Evolutionary conservation across 2,113 vertebrate species (phyloP).

Genomic region (Cynopterus brachyotis): DNA sequence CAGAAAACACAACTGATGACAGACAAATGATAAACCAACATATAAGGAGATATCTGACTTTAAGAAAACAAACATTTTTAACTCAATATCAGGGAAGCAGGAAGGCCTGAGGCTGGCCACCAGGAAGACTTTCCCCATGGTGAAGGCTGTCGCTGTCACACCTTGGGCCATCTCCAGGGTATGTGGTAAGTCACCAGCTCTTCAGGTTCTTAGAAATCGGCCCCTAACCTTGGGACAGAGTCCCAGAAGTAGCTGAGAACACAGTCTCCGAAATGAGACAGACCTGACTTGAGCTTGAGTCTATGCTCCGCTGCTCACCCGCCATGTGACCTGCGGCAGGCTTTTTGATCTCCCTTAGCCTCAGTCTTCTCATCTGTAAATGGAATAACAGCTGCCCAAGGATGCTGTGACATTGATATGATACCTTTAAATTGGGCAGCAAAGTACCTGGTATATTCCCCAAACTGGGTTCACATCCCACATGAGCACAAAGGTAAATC

Average conservation of each 20-base stretch:
- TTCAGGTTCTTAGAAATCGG: not conserved
- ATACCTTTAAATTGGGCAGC: not conserved
- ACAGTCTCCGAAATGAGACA: not conserved
- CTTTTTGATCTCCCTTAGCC: not conserved
- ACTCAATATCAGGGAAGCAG: not conserved
- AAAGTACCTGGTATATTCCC: not conserved
- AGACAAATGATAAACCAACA: not conserved
- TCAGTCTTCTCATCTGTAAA: slow-evolving; percentile 10
- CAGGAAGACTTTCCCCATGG: not conserved
- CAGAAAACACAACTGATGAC: not conserved
- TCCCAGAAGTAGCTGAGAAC: not conserved
- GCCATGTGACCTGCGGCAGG: not conserved
- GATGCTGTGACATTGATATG: not conserved
- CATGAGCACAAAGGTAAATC: not conserved
- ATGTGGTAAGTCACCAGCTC: not conserved
- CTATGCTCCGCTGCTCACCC: not conserved
- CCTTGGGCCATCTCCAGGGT: not conserved
- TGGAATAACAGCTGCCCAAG: not conserved
- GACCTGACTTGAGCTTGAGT: not conserved
- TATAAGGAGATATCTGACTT: not conserved
- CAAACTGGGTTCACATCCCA: not conserved
- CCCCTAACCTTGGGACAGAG: not conserved
- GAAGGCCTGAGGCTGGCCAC: not conserved
- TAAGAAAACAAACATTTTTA: not conserved
- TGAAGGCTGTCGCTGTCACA: not conserved